phyloP scores from a whole-genome alignment of 2,113 vertebrate genomes.

The Corapipo altera region DNA sequence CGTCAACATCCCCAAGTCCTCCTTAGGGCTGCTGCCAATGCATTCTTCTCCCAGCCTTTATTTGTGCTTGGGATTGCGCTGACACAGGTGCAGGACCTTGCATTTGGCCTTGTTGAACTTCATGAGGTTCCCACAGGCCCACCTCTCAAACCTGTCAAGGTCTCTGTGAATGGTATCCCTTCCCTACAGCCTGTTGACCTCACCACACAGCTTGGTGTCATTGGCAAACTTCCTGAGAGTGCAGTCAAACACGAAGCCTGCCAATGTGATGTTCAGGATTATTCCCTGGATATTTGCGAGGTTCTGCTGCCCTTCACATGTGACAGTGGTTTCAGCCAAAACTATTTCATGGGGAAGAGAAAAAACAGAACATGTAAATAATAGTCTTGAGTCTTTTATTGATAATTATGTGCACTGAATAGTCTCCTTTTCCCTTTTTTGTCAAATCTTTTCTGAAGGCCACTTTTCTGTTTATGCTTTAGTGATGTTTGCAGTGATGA shows the following conservation, averaged over 20 bases:
- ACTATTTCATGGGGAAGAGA: neutral
- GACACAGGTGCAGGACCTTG: neutral
- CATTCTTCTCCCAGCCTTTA: neutral
- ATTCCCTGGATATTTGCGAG: rapidly evolving
- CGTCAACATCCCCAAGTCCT: neutral
- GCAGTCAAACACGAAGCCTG: neutral
- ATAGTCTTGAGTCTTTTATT: neutral
- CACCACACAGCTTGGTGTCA: neutral
- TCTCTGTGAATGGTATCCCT: neutral
- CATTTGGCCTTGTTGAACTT: neutral
- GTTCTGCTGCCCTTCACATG: neutral
- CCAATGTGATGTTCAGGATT: rapidly evolving
- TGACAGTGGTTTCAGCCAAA: neutral
- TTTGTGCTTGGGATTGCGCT: neutral
- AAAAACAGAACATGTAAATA: neutral
- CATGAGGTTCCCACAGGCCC: neutral
- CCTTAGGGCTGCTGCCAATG: neutral
- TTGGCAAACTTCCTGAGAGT: neutral
- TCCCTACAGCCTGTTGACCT: neutral
- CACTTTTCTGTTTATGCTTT: neutral
- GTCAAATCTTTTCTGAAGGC: neutral
- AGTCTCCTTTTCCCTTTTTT: neutral
- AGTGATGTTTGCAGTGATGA: neutral
- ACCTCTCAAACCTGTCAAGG: neutral
- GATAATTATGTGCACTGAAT: neutral